Conservation (phyloP, 2,797 vertebrate genomes). For the Myotis pilosus region DNA sequence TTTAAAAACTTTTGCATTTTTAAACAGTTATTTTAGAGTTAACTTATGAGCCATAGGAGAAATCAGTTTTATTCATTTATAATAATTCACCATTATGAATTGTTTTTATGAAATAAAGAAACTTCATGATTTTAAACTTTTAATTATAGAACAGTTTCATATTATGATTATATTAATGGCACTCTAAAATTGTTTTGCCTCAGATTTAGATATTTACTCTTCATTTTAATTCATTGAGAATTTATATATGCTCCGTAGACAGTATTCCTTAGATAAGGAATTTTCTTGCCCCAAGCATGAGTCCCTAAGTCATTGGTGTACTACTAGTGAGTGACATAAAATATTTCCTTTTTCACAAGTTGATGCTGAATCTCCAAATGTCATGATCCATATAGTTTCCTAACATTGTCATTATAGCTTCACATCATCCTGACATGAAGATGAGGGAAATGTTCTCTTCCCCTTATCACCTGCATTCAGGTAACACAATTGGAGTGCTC, state of each 20-base stretch:
- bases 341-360: not conserved
- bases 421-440: not conserved
- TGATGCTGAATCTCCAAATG: not conserved
- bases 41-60: not conserved
- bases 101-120: not conserved
- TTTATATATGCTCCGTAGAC: not conserved
- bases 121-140: not conserved
- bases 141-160: not conserved
- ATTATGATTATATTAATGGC: not conserved
- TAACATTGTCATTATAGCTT: constrained; percentile 10
- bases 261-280: not conserved
- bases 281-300: not conserved
- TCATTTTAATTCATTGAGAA: not conserved
- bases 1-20: not conserved
- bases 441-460: not conserved
- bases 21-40: not conserved
- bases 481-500: not conserved
- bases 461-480: not conserved
- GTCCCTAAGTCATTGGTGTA: not conserved
- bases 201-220: not conserved
- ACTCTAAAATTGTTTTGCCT: not conserved
- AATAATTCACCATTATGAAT: not conserved
- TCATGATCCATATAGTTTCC: not conserved
- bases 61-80: not conserved
- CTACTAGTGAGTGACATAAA: not conserved